Base-by-base conservation (phyloP, 2,113 vertebrate species). In the Calypte anna region DNA sequence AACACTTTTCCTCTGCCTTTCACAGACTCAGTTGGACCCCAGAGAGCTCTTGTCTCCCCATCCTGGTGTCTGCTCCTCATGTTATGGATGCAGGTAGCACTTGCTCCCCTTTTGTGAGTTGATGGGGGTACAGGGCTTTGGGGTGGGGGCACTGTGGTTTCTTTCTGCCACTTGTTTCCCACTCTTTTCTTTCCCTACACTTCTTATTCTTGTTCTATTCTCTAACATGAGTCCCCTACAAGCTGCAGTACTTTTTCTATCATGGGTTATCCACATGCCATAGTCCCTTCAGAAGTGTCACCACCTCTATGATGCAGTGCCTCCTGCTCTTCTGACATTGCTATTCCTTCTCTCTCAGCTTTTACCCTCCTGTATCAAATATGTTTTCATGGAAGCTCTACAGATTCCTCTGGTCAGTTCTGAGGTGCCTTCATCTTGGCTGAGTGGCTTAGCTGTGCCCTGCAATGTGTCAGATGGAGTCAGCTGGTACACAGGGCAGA, bases 381-480 rank as follows among this genome's bases (percentile, higher is more conserved):
- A 25, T 2, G 2, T 54, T 79, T 33, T 83, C 54, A 24, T 7
- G 44, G 48, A 58, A 54, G 44, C 0, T 7, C 15, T 36, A 28
- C 61, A n/a, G 54, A 23, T 22, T 43, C 23, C 27, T 54, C 33
- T 48, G 53, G 53, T 10, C 22, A 50, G 50, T 50, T 50, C 50
- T 12, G 20, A 50, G 20, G 21, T 50, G 50, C 3, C 13, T 16
- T 33, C 21, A 3, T 63, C 30, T 46, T 62, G 14, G 25, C 83
- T 57, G 21, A 11, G 10, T 50, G 51, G 25, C 33, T 44, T 14
- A 33, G 28, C 59, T 3, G 14, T 80, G 48, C 25, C 30, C 7
- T 33, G 17, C 7, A 0, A 2, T 7, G 24, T 31, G 22, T 59
- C 14, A 1, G 0, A 9, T n/a, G 28, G 33, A 30, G 24, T 22